Evolutionary conservation across 1,140 invertebrate genomes (phyloP), one percentile per base, ranked within the genome.

Genomic region (Papilio aristodemus): DNA sequence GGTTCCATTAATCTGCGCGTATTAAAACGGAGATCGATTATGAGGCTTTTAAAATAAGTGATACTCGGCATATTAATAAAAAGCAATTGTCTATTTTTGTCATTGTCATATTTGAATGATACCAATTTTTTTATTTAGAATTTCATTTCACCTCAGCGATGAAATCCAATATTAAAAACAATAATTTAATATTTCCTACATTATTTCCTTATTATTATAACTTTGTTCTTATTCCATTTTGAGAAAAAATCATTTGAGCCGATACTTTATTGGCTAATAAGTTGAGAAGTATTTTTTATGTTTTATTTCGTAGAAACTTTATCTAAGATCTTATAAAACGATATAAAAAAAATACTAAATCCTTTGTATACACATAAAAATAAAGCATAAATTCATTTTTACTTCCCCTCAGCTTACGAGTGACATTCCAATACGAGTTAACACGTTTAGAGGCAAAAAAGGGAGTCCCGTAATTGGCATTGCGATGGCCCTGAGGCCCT

Each of bases 391-490:
- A 54, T 54, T 54, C 9, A 62, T 36, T 62, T 62, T 62, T 62
- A 38, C 32, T 38, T 62, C 59, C 59, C 59, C 59, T 54, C 46
- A 14, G 17, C 32, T 38, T 32, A 62, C 32, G 59, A 38, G 59
- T 38, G 27, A 62, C 59, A 62, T 62, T 62, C 59, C 59, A 38
- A 62, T 62, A 62, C 27, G 59, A 62, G 59, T 62, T 62, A 62
- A 62, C 59, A 62, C 59, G 59, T 38, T 62, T 38, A 62, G 36
- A 62, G 59, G 59, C 32, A 62, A 62, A 62, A 62, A 62, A 62
- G 59, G 59, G 59, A 62, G 59, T 62, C 59, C 59, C 59, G 59
- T 62, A 62, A 62, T 62, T 62, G 59, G 59, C 59, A 62, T 62
- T 37, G 59, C 59, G 59, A 62, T 62, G 59, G 59, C 36, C 59